Percentiles rank a stretch among this genome's conserved stretches.
phyloP scores from a whole-genome alignment of 2,888 invertebrate genomes.

The Proisotoma minuta region DNA sequence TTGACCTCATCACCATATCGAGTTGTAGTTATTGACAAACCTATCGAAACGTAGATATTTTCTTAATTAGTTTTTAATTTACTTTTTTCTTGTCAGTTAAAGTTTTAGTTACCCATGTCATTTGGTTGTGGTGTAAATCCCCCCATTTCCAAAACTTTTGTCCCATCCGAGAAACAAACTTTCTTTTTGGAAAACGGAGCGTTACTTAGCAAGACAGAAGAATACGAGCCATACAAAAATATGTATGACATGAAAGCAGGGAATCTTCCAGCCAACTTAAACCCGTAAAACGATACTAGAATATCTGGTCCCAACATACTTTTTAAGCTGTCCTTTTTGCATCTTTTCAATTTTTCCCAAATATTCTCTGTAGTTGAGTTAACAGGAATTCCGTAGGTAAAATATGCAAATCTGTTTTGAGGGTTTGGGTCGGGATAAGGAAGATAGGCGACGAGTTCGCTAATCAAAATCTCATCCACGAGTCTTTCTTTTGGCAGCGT shows the following conservation, averaged over 20 bases:
- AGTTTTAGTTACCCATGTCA: constrained; percentile 18
- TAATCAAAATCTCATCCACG: background rate
- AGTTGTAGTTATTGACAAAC: background rate
- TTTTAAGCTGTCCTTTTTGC: constrained; percentile 4
- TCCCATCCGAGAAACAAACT: constrained; percentile 4
- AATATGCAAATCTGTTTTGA: constrained; percentile 21
- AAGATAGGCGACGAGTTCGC: constrained; percentile 20
- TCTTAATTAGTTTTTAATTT: background rate
- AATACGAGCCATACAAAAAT: background rate
- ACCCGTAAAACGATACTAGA: constrained; percentile 8
- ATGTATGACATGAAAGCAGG: background rate
- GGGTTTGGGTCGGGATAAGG: constrained; percentile 22
- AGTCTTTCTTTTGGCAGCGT: constrained; percentile 12
- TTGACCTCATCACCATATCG: background rate
- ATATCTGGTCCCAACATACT: constrained; percentile 3
- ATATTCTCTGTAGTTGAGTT: background rate
- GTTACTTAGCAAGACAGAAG: constrained; percentile 17
- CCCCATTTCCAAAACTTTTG: constrained; percentile 7
- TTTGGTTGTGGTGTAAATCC: constrained; percentile 18
- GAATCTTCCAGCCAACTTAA: constrained; percentile 15
- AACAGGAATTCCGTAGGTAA: constrained; percentile 4
- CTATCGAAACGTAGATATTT: too few species aligned
- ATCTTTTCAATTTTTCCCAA: background rate
- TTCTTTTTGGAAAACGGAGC: constrained; percentile 13
- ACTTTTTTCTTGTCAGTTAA: background rate